Conservation (phyloP, 1,140 invertebrate species). For the Lutraria rhynchaena region DNA sequence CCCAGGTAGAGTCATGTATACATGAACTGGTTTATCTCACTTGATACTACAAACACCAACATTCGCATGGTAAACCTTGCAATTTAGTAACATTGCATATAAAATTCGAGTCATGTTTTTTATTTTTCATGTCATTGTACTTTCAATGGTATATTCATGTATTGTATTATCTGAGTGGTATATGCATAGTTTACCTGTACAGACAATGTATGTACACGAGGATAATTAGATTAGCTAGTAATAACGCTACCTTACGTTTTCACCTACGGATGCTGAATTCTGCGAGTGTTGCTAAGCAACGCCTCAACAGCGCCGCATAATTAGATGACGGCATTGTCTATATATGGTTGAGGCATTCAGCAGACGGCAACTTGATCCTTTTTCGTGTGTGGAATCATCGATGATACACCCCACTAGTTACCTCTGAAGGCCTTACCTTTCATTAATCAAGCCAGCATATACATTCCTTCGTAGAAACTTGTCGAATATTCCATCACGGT, state of each 20-base stretch:
- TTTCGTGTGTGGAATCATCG: conserved; percentile 10
- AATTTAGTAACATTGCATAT: conserved; percentile 56
- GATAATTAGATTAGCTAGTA: conserved; percentile 25
- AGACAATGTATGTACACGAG: conserved; percentile 32
- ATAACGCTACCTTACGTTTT: conserved; percentile 21
- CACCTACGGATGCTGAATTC: conserved; percentile 31
- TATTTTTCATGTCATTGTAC: conserved; percentile 16
- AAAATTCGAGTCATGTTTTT: conserved; percentile 42
- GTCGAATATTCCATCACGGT: neutral
- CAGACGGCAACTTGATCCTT: conserved; percentile 37
- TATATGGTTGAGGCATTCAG: conserved; percentile 45
- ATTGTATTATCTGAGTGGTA: conserved; percentile 3
- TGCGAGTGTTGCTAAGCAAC: conserved; percentile 36
- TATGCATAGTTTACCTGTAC: conserved; percentile 17
- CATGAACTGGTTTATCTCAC: neutral
- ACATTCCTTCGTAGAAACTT: conserved; percentile 21
- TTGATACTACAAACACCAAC: neutral
- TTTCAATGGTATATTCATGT: conserved; percentile 7
- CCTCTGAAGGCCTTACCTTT: conserved; percentile 19
- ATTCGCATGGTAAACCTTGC: conserved; percentile 29
- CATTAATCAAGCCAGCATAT: conserved; percentile 13
- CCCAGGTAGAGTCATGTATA: conserved; percentile 32
- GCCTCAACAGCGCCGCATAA: conserved; percentile 41
- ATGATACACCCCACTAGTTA: conserved; percentile 22
- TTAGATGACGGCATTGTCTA: conserved; percentile 53